phyloP scores from a whole-genome alignment of 2,113 vertebrate species.

The Neomonachus schauinslandi region DNA sequence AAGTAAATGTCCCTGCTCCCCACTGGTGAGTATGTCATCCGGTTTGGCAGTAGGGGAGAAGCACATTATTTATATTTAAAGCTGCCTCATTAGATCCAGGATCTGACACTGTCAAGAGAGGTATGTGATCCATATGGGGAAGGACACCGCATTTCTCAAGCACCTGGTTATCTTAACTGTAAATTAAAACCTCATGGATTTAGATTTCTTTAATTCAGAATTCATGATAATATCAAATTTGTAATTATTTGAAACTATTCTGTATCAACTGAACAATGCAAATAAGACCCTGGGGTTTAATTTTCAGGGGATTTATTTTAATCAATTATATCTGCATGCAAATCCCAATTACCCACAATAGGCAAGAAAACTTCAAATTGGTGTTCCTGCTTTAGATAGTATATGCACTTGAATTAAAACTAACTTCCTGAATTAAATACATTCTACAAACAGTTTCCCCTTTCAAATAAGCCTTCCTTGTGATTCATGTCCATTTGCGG shows the following conservation, averaged over 20 bases:
- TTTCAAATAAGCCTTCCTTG: neutral
- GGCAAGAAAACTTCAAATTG: neutral
- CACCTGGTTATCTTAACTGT: neutral
- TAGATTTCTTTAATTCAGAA: neutral
- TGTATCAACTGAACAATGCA: neutral
- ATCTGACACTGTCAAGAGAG: rapidly evolving
- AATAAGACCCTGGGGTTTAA: neutral
- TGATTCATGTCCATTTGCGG: neutral
- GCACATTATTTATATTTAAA: neutral
- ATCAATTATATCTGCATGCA: neutral
- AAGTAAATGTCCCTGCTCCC: neutral
- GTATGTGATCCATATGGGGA: rapidly evolving
- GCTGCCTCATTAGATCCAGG: neutral
- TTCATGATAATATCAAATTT: neutral
- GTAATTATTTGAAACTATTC: neutral
- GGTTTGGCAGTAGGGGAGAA: neutral
- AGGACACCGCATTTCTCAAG: neutral
- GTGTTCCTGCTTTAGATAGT: neutral
- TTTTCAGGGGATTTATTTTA: neutral
- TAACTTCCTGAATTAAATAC: neutral
- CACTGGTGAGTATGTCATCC: no score
- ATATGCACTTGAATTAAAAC: neutral
- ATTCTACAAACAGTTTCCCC: neutral
- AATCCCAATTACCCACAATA: neutral
- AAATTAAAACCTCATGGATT: neutral